Evolutionary conservation across 2,888 invertebrate species (phyloP), one percentile per base, ranked within the genome.

Genomic region (Drosophila yooni): DNA sequence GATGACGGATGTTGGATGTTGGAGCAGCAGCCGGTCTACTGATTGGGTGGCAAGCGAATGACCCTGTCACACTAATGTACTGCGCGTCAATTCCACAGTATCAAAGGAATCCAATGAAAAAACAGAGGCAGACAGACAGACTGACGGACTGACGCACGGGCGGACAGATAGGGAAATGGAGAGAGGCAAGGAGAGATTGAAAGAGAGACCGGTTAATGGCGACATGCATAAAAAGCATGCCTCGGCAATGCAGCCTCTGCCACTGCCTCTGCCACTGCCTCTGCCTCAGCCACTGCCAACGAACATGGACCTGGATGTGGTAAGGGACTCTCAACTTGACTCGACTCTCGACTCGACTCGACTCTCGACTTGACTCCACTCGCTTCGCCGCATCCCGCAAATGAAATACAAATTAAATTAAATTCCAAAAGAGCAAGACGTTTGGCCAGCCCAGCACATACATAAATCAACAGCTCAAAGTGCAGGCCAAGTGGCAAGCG

Each of bases 321-420:
- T 61, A 67, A 54, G 64, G 69, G 71, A 51, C 29, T 56, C 10
- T 52, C 64, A 21, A 31, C 36, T 53, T 57, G 48, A 33, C 33
- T 33, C 43, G 71, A 43, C 54, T 50, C 34, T 46, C 40, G 68
- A 36, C 56, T 52, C 59, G 43, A 34, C 51, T 18, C 54, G 38
- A 3, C 53, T 36, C 48, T 25, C 71, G 25, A 33, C 51, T 57
- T 51, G 72, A 34, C 57, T 52, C 43, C 40, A 10, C 13, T 61
- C 69, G 56, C 60, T 27, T 56, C 56, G 64, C 56, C 56, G 53
- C 64, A 56, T 58, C 52, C 69, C 57, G 74, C 73, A 76, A 82
- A 86, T 88, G 81, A 88, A 86, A 86, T 79, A 82, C 82, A 89
- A 89, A 87, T 87, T 89, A 81, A 89, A 89, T 87, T 87, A 85